Evolutionary conservation across 2,888 invertebrate species (phyloP), one percentile per base, ranked within the genome.

Genomic region (Macrosiphum euphorbiae): DNA sequence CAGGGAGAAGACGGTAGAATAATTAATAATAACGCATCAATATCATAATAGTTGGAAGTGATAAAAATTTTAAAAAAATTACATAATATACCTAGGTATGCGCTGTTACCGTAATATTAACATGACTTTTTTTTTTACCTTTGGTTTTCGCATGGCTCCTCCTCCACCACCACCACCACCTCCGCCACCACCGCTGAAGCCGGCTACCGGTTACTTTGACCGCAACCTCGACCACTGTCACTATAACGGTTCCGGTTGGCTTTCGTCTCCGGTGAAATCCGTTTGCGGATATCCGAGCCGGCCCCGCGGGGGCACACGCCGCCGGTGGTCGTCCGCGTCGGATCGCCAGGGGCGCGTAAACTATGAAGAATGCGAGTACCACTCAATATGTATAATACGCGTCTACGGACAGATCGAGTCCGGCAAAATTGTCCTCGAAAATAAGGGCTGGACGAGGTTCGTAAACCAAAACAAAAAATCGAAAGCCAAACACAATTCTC

Each of bases 111-210:
- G 1, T 35, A 24, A 61, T 16, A 41, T 16, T 16, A 28, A 44
- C 3, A 11, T 52, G 16, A 87, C 35, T 41, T 52, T 87, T 86
- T 26, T 78, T 91, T 78, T 84, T 67, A 92, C 92, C 92, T 92
- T 88, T 52, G 88, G 88, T 92, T 92, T 92, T 92, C 88, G 88
- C 92, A 92, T 92, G 20, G 67, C 52, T 67, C 28, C 52, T n/a
- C 50, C 91, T 26, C 41, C 91, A 20, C 55, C 67, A 11, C 28
- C 78, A 35, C 78, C 35, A 41, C 78, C n/a, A 16, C 67, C 67
- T 13, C n/a, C 67, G 5, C 67, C 67, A 67, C 67, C 13, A 16
- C 67, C n/a, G 78, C 20, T 35, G 7, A 16, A 1, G 78, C 35
- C 35, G 35, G 78, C 35, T 35, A 78, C 20, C 20, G 20, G 35